Conservation (phyloP, 1,140 invertebrate species). For the Psilanteris sp. region DNA sequence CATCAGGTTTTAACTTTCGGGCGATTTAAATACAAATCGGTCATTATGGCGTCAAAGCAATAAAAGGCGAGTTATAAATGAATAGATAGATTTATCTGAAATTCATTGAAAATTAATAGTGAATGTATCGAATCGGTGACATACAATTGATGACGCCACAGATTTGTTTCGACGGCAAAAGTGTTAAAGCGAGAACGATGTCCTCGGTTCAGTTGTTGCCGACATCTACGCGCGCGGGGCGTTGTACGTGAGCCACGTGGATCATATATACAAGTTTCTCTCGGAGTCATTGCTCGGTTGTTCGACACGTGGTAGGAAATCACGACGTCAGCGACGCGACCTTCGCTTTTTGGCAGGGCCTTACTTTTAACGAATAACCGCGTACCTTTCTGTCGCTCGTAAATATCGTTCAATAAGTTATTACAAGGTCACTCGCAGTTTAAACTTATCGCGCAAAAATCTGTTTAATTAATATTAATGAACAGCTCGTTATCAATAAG, state of each 20-base stretch:
- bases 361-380: slow-evolving; percentile 9
- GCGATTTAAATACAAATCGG: no score
- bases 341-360: slow-evolving; percentile 50
- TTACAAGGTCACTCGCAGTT: slow-evolving; percentile 27
- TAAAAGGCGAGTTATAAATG: slow-evolving; percentile 16
- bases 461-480: slow-evolving; percentile 43
- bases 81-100: slow-evolving; percentile 2
- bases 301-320: slow-evolving; percentile 62
- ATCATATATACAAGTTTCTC: slow-evolving; percentile 63
- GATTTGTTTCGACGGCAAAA: slow-evolving; percentile 43
- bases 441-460: slow-evolving; percentile 14
- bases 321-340: slow-evolving; percentile 33
- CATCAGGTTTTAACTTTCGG: no score
- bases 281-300: slow-evolving; percentile 57
- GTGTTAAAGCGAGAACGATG: slow-evolving; percentile 42
- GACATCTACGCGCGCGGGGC: slow-evolving; percentile 35
- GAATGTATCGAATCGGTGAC: slow-evolving; percentile 19
- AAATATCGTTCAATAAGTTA: slow-evolving; percentile 15
- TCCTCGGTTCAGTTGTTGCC: slow-evolving; percentile 30
- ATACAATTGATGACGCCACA: slow-evolving; percentile 31
- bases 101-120: slow-evolving; percentile 43
- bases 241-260: slow-evolving; percentile 63
- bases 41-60: no score
- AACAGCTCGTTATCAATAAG: slow-evolving; percentile 16
- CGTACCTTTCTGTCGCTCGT: slow-evolving; percentile 7